Base-by-base conservation (phyloP, 2,888 invertebrate genomes). In the Muschampia plurimacula region DNA sequence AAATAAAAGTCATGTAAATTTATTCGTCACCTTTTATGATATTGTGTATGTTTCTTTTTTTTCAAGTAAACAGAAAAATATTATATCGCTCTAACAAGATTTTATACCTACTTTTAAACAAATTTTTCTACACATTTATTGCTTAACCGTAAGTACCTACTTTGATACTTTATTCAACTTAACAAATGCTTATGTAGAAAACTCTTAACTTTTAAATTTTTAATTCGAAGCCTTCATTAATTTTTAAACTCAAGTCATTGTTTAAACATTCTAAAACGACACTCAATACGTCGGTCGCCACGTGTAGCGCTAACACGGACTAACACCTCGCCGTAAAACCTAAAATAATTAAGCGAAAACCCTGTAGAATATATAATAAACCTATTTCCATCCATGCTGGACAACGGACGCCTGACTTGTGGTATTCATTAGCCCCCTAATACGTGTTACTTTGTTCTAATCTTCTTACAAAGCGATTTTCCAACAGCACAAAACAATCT, bases 391-490 rank as follows among this genome's bases (percentile, higher is more conserved):
- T 69, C 68, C 64, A 62, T 36, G 52, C 59, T 65, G 76, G 62
- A 85, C 77, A 74, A 84, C 83, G 79, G 79, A 81, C 75, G 82
- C 78, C 85, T 86, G 89, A 90, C 90, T 92, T 90, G 90, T 83
- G 90, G 90, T 88, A 88, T 91, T 91, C 91, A 91, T 90, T 90
- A 90, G 89, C 86, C 86, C 84, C 84, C 88, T 91, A 91, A 91
- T 91, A 90, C 90, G 86, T 89, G 90, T 90, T 91, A 90, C 90
- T 89, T 89, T 86, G 85, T 87, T 81, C 90, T 91, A 91, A 91
- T 91, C 90, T 90, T 86, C 84, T 83, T 82, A 85, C 88, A 86
- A 88, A 89, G 83, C 79, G 77, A 68, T 60, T 55, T 6, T 2
- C 2, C 2, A 2, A 44, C 74, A 77, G 67, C 0, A 73, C 2